These are phyloP conservation scores for Hemiscyllium ocellatum DNA, from an alignment of 2,113 vertebrate species.

Conservation along the genomic window DNA sequence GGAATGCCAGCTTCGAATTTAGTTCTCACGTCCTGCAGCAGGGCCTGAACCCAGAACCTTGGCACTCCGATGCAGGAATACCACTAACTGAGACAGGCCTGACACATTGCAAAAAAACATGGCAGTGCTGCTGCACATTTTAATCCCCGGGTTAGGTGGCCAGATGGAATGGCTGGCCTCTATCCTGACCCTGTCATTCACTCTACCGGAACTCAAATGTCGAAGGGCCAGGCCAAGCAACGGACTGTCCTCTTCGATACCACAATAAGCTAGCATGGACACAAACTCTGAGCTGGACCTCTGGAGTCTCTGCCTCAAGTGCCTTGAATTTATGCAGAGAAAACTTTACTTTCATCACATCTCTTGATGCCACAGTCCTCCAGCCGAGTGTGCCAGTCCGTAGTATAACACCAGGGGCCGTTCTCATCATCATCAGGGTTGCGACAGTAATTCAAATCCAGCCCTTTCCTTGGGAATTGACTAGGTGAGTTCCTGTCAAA, in stretches of 20 bases:
- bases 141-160: background rate
- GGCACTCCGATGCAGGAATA: background rate
- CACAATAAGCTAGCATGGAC: too few relatives aligned
- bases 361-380: slow-evolving; percentile 81
- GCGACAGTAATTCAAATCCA: slow-evolving; percentile 90
- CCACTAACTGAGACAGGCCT: background rate
- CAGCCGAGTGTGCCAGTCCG: slow-evolving; percentile 65
- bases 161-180: background rate
- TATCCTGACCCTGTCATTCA: background rate
- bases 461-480: slow-evolving; percentile 57
- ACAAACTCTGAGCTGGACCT: background rate
- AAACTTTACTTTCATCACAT: slow-evolving; percentile 70
- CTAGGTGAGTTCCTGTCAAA: background rate
- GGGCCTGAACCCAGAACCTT: background rate
- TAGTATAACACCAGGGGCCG: slow-evolving; percentile 92
- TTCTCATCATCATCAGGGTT: slow-evolving; percentile 78
- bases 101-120: background rate
- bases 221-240: background rate
- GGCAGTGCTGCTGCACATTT: background rate
- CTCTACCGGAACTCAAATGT: background rate
- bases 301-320: background rate
- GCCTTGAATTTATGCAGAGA: background rate
- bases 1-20: background rate
- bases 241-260: background rate
- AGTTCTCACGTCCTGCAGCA: background rate